Conservation (phyloP, 2,113 vertebrate genomes). For the Globicephala melas region DNA sequence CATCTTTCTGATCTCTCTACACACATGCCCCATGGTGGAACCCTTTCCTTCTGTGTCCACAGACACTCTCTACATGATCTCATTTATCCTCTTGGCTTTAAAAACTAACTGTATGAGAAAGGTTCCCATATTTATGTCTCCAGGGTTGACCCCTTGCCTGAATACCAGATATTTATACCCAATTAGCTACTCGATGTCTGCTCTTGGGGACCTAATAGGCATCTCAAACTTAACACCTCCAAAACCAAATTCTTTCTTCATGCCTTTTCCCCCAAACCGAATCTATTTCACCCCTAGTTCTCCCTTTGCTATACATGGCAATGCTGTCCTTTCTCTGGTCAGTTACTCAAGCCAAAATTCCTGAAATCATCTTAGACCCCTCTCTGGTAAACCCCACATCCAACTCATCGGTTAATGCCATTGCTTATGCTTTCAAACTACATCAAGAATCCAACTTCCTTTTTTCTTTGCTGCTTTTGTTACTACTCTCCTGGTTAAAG, state of each 20-base stretch:
- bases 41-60: background rate
- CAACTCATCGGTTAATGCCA: background rate
- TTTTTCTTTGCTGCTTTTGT: background rate
- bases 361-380: background rate
- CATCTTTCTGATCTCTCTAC: background rate
- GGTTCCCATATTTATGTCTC: background rate
- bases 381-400: background rate
- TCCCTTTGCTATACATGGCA: background rate
- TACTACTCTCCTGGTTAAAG: background rate
- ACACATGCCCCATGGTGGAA: rapidly evolving
- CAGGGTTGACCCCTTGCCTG: background rate
- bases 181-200: background rate
- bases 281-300: background rate
- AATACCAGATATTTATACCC: background rate
- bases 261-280: background rate
- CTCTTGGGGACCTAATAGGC: background rate
- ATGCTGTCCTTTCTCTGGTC: background rate
- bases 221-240: background rate
- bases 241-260: background rate
- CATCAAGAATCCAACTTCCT: background rate
- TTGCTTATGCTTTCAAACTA: background rate
- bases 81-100: background rate
- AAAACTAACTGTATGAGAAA: background rate
- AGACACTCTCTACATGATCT: background rate
- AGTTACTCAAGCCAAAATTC: background rate